Evolutionary conservation across 2,797 vertebrate species (phyloP), one percentile per base, ranked within the genome.

Genomic region (Falco biarmicus): DNA sequence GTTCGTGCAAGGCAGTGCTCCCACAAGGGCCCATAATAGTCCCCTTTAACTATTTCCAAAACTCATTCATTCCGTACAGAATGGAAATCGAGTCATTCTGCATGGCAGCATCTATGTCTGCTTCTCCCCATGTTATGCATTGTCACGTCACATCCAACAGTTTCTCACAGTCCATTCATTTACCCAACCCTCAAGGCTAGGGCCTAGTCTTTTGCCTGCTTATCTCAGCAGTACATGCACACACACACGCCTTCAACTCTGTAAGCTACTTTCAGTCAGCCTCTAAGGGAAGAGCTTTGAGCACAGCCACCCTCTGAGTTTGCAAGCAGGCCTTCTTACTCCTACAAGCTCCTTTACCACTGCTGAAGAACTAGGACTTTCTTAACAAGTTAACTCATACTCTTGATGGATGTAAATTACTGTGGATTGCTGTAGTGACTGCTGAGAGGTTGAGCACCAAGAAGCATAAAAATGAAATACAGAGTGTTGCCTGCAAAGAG

Each of bases 291-390:
- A 56, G 20, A 84, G 6, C 13, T 78, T 51, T 29, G 25, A 70
- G n/a, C 45, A 39, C n/a, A 54, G 6, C 6, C 50, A 66, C 7
- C 3, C 28, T 12, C 11, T 0, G 2, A 17, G 9, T 25, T 41
- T 51, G 10, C 26, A 57, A 82, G 41, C 19, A 57, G 17, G 20
- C 6, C 61, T 79, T 50, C 25, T 64, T 80, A 43, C 13, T 57
- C 53, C 56, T 70, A 19, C 41, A 64, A 80, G 41, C 15, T 54
- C 24, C 10, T 65, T 75, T 34, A 29, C 20, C 13, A 5, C 50
- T n/a, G 2, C 13, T 21, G n/a, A 92, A 63, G 21, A 66, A 11
- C 50, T 59, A 76, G 31, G 9, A 63, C 24, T 57, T 43, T 63
- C 69, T 15, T 65, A 86, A 61, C 19, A 85, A 63, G 28, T 51